Evolutionary conservation across 2,113 vertebrate genomes (phyloP).

Genomic region (Coptodon rendalli): DNA sequence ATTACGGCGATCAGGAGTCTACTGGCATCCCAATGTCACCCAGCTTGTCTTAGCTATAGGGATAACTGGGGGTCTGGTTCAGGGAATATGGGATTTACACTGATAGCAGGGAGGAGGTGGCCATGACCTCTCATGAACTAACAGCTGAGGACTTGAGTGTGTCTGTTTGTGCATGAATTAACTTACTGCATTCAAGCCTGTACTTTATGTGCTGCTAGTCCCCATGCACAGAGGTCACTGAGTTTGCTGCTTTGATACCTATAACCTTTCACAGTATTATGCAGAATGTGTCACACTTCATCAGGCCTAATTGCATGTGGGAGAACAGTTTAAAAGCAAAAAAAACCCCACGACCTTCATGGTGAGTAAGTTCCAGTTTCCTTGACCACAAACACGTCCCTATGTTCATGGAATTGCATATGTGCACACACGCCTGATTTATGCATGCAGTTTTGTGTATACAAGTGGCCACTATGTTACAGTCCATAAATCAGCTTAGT

Average conservation of each 20-base stretch:
- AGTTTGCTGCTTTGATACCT: neutral
- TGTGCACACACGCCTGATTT: neutral
- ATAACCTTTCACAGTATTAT: neutral
- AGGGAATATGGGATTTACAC: slow-evolving; percentile 18
- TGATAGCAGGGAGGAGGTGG: neutral
- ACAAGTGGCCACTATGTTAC: neutral
- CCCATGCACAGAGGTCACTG: neutral
- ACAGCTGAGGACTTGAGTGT: neutral
- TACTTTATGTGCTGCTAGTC: neutral
- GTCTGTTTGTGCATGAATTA: neutral
- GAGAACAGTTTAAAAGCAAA: neutral
- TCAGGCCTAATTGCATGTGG: slow-evolving; percentile 25
- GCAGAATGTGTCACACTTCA: slow-evolving; percentile 31
- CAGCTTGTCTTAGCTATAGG: neutral
- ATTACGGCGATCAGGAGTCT: slow-evolving; percentile 18
- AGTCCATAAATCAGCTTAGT: slow-evolving; percentile 22
- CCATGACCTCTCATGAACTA: neutral
- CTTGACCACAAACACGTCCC: neutral
- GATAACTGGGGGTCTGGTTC: neutral
- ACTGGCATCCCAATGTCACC: slow-evolving; percentile 20
- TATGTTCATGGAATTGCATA: neutral
- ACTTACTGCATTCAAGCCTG: neutral
- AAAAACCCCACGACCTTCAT: neutral
- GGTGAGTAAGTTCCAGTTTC: neutral
- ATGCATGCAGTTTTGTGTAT: neutral